Evolutionary conservation across 2,888 invertebrate species (phyloP), one percentile per base, ranked within the genome.

Genomic region (Hypena proboscidalis): DNA sequence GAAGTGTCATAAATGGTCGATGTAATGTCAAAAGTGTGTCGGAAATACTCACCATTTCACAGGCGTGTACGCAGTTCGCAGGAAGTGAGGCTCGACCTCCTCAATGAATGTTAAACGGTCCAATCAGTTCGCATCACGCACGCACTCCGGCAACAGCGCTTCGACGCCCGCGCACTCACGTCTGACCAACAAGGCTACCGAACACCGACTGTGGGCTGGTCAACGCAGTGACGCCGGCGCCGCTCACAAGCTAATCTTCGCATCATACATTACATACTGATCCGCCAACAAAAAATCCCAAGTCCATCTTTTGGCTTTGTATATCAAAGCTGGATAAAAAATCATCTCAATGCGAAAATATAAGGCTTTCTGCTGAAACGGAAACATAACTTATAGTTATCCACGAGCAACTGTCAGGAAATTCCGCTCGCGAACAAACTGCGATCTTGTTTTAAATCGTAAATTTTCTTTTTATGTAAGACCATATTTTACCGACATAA

Each of bases 171-270:
- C 79, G 75, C 82, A 77, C 79, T 75, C 82, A 77, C 83, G 78
- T 65, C 70, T 71, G 58, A 42, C 48, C 70, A 60, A 63, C 49
- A 31, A 61, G 73, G 68, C 77, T 75, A 68, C 65, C 78, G 70
- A 65, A 67, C 70, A 70, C 70, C 72, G 77, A 85, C 85, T 88
- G 84, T n/a, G n/a, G n/a, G n/a, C n/a, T n/a, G n/a, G n/a, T n/a
- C n/a, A n/a, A n/a, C n/a, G n/a, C n/a, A n/a, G n/a, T n/a, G n/a
- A n/a, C n/a, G n/a, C n/a, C n/a, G n/a, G n/a, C 68, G 55, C 37
- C 45, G 22, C 33, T 33, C 13, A 37, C 41, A 23, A 8, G 7
- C 33, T 33, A 29, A 43, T 44, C 36, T 42, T 38, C 47, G 23
- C 34, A 44, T 42, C 51, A n/a, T 47, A 30, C 40, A 31, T 25